phyloP scores from a whole-genome alignment of 2,797 vertebrate genomes.

The Molossus alvarezi region DNA sequence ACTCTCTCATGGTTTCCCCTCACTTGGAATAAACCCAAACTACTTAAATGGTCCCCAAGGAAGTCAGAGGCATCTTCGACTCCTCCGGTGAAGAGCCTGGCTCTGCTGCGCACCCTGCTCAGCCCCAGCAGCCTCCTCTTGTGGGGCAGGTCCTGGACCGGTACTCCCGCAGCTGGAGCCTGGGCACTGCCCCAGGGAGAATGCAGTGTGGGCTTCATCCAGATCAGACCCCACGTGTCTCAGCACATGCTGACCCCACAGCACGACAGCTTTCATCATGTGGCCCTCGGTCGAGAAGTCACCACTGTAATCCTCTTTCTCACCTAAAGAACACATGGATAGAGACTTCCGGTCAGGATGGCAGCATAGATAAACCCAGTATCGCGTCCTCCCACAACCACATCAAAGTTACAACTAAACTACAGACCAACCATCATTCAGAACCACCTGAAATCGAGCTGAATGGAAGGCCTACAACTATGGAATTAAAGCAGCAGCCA shows the following conservation, averaged over 20 bases:
- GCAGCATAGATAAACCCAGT: no score
- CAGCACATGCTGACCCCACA: background rate
- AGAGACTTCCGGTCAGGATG: no score
- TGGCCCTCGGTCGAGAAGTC: background rate
- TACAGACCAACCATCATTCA: no score
- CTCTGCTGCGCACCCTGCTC: no score
- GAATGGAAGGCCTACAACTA: no score
- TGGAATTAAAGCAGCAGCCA: no score
- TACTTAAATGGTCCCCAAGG: background rate
- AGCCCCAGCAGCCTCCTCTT: background rate
- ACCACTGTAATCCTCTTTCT: background rate
- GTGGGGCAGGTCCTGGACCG: no score
- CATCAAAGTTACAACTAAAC: no score
- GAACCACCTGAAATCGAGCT: no score
- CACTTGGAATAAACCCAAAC: background rate
- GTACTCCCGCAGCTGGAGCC: background rate
- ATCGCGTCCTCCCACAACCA: no score
- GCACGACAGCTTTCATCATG: background rate
- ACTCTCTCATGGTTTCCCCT: rapidly evolving
- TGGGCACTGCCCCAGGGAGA: no score
- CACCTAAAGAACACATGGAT: background rate
- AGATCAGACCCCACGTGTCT: background rate
- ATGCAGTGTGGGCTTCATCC: background rate
- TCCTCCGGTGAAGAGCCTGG: background rate
- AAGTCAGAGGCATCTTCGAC: background rate